These are phyloP conservation scores for Osmoderma eremita DNA, from an alignment of 2,888 invertebrate species.

Conservation along the genomic window DNA sequence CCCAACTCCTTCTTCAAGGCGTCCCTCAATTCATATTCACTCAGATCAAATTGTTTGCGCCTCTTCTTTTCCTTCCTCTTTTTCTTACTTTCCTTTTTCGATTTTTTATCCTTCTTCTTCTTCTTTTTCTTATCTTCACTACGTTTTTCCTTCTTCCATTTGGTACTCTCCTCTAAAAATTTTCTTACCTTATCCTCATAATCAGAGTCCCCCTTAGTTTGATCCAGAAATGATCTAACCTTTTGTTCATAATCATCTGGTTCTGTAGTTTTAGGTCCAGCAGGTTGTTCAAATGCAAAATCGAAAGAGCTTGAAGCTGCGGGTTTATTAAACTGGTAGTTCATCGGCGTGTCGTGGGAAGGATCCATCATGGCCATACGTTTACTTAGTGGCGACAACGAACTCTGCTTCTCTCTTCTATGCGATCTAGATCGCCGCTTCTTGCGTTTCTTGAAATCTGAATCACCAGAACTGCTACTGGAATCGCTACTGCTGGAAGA, in stretches of 20 bases:
- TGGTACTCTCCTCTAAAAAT: constrained; percentile 83
- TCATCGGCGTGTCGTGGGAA: constrained; percentile 65
- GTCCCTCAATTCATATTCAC: constrained; percentile 74
- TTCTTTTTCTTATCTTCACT: constrained; percentile 73
- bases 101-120: constrained; percentile 67
- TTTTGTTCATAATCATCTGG: constrained; percentile 75
- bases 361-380: constrained; percentile 81
- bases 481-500: constrained; percentile 69
- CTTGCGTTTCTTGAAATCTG: constrained; percentile 66
- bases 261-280: constrained; percentile 61
- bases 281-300: constrained; percentile 64
- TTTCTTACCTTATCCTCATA: constrained; percentile 88
- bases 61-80: constrained; percentile 80
- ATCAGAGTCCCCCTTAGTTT: constrained; percentile 82
- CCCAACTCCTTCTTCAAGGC: constrained; percentile 71
- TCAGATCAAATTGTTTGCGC: constrained; percentile 73
- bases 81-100: constrained; percentile 79
- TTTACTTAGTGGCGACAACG: constrained; percentile 84
- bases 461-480: constrained; percentile 75
- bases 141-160: constrained; percentile 79
- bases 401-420: constrained; percentile 73
- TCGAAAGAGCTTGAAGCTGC: constrained; percentile 66
- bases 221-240: constrained; percentile 76
- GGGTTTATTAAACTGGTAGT: constrained; percentile 78
- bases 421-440: constrained; percentile 68